phyloP scores from a whole-genome alignment of 2,113 vertebrate species.

The Tilapia sparmanii region DNA sequence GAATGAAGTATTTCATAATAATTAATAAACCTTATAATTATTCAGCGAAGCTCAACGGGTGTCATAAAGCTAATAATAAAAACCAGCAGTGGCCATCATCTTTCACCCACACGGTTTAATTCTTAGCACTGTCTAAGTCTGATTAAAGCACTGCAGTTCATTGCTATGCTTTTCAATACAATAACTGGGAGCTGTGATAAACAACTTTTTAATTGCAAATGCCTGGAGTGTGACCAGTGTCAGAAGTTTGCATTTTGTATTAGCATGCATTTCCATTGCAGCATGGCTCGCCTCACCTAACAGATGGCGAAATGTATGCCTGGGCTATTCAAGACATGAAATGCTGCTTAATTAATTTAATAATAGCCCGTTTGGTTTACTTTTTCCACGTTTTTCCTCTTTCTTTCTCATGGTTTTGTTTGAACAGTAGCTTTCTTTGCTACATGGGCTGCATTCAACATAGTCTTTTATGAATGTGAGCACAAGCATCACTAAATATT shows the following conservation, averaged over 20 bases:
- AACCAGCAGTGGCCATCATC: conserved; percentile 32
- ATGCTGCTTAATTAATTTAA: neutral
- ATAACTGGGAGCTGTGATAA: conserved; percentile 51
- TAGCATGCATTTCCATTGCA: neutral
- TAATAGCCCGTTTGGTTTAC: neutral
- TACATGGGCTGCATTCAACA: neutral
- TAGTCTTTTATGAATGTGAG: neutral
- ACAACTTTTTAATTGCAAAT: conserved; percentile 65
- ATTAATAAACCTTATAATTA: conserved; percentile 13
- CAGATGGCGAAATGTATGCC: neutral
- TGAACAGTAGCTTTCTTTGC: neutral
- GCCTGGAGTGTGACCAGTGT: conserved; percentile 59
- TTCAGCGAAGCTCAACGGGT: neutral
- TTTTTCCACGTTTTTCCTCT: neutral
- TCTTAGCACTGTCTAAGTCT: conserved; percentile 16
- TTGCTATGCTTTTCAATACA: conserved; percentile 51
- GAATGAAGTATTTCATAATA: neutral
- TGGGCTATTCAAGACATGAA: neutral
- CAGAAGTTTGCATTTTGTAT: conserved; percentile 46
- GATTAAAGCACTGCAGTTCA: conserved; percentile 46
- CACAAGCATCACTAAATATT: neutral
- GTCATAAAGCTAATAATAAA: conserved; percentile 16
- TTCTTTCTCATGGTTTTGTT: neutral
- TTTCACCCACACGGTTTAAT: conserved; percentile 36
- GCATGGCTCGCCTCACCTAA: neutral